These are phyloP conservation scores for Nannobrachium achirus DNA, from an alignment of 2,113 vertebrate genomes.

Conservation along the genomic window DNA sequence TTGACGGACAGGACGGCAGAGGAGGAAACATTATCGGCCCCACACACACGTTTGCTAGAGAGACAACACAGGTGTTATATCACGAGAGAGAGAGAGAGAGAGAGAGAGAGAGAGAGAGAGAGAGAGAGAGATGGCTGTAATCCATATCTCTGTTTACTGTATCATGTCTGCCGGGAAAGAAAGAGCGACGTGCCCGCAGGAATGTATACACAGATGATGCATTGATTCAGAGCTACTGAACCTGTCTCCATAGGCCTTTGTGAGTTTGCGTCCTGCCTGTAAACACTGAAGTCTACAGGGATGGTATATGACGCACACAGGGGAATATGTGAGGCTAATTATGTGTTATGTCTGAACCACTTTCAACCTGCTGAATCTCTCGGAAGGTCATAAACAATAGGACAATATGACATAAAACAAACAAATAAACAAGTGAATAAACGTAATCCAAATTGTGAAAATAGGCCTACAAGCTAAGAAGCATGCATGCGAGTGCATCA, in stretches of 20 bases:
- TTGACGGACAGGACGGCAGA: constrained; percentile 32
- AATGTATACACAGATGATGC: neutral
- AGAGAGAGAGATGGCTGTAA: neutral
- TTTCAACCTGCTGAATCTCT: too few relatives aligned
- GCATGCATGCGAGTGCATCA: too few relatives aligned
- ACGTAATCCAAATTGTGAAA: too few relatives aligned
- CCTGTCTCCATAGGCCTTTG: neutral
- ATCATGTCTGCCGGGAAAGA: neutral
- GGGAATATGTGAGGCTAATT: too few relatives aligned
- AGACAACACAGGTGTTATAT: neutral
- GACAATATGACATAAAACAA: too few relatives aligned
- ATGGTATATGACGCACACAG: too few relatives aligned
- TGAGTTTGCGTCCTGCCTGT: too few relatives aligned
- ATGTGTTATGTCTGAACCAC: too few relatives aligned
- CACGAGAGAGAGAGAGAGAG: neutral
- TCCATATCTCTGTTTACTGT: neutral
- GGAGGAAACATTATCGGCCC: constrained; percentile 38
- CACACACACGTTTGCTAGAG: neutral
- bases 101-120: neutral
- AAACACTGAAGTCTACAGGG: too few relatives aligned
- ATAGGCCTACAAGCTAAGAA: too few relatives aligned
- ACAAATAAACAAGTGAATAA: too few relatives aligned
- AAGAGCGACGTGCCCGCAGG: neutral
- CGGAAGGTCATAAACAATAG: too few relatives aligned
- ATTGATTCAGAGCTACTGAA: neutral